Conservation (phyloP, 2,797 vertebrate species). For the Danio jaintianensis region DNA sequence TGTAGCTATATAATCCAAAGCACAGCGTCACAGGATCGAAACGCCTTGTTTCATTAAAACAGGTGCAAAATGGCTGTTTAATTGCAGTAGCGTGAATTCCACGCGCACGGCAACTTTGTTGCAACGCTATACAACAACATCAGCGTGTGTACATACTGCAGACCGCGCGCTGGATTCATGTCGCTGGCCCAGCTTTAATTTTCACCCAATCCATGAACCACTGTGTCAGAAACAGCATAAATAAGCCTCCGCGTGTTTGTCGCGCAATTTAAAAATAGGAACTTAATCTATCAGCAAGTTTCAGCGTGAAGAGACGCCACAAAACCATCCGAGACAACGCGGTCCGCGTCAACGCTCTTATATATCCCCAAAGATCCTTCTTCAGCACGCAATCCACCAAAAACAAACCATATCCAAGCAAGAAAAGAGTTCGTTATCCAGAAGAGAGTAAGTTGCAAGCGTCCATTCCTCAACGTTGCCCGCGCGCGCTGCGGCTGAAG, state of each 20-base stretch:
- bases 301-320: slow-evolving; percentile 60
- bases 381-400: slow-evolving; percentile 67
- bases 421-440: slow-evolving; percentile 66
- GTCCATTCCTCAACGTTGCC: slow-evolving; percentile 74
- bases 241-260: slow-evolving; percentile 55
- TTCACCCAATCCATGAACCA: slow-evolving; percentile 78
- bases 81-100: slow-evolving; percentile 70
- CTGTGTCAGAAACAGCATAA: slow-evolving; percentile 64
- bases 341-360: slow-evolving; percentile 72
- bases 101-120: slow-evolving; percentile 83
- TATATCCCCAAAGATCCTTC: slow-evolving; percentile 72
- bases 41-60: slow-evolving; percentile 69
- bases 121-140: slow-evolving; percentile 70
- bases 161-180: slow-evolving; percentile 74
- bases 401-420: slow-evolving; percentile 58
- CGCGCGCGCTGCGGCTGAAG: slow-evolving; percentile 70
- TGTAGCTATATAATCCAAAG: slow-evolving; percentile 65
- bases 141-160: slow-evolving; percentile 69
- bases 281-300: slow-evolving; percentile 71
- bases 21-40: slow-evolving; percentile 69
- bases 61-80: slow-evolving; percentile 76
- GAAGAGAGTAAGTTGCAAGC: slow-evolving; percentile 71
- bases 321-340: slow-evolving; percentile 59
- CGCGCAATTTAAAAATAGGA: slow-evolving; percentile 53
- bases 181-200: slow-evolving; percentile 77